phyloP scores from a whole-genome alignment of 2,888 invertebrate species.

The Ganaspis brasiliensis region DNA sequence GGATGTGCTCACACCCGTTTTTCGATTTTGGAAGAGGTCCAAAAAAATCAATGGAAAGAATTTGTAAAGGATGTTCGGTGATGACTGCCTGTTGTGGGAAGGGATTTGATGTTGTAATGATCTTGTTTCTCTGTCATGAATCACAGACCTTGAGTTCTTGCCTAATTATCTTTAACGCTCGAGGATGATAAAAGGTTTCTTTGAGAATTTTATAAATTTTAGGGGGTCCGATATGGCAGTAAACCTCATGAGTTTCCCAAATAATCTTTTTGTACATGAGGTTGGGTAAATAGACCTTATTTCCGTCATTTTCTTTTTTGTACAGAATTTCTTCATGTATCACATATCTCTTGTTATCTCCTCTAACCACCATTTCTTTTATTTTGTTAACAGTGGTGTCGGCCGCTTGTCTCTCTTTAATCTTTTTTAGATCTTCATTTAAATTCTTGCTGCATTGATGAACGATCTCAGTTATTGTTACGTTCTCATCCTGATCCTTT shows the following conservation, averaged over 20 bases:
- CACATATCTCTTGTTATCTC: too few relatives aligned
- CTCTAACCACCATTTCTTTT: not conserved
- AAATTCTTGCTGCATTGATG: not conserved
- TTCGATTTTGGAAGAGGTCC: constrained; percentile 50
- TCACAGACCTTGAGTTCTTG: not conserved
- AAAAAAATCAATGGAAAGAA: constrained; percentile 54
- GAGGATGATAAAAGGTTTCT: constrained; percentile 39
- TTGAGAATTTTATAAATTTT: constrained; percentile 11
- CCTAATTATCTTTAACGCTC: not conserved
- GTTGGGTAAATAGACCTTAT: constrained; percentile 6
- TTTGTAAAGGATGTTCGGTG: constrained; percentile 37
- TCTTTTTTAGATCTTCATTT: too few relatives aligned
- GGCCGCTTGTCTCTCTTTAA: too few relatives aligned
- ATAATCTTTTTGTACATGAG: not conserved
- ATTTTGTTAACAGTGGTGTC: not conserved
- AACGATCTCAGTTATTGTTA: not conserved
- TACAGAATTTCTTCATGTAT: not conserved
- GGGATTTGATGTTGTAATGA: not conserved
- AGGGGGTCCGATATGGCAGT: constrained; percentile 43
- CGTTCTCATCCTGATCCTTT: not conserved
- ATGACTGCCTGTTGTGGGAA: constrained; percentile 21
- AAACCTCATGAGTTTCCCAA: constrained; percentile 36
- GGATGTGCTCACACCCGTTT: constrained; percentile 40
- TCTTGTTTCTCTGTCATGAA: constrained; percentile 43
- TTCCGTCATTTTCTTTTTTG: not conserved